Evolutionary conservation across 1,140 invertebrate species (phyloP).

Genomic region (Drosophila trapezifrons): DNA sequence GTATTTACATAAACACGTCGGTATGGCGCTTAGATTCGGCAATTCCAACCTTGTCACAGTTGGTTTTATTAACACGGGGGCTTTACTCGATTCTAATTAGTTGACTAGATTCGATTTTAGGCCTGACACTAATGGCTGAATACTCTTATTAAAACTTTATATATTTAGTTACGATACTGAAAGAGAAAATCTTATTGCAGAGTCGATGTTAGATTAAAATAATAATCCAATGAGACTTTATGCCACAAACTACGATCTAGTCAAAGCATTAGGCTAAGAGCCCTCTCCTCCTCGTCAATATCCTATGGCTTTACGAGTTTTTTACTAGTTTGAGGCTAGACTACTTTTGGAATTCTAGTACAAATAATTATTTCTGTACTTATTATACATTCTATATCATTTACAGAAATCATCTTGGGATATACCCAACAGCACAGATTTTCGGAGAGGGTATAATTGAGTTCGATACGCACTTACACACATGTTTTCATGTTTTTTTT

Average conservation of each 20-base stretch:
- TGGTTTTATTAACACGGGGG: constrained; percentile 15
- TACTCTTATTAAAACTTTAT: background rate
- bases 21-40: constrained; percentile 22
- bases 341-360: no score
- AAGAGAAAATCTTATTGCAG: no score
- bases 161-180: no score
- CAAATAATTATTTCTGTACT: no score
- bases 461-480: constrained; percentile 11
- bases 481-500: constrained; percentile 35
- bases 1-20: constrained; percentile 45
- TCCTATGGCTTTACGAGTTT: no score
- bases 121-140: background rate
- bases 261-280: no score
- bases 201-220: no score
- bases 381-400: background rate
- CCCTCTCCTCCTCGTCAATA: no score
- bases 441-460: constrained; percentile 16
- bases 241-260: no score
- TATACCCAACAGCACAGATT: background rate
- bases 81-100: constrained; percentile 25
- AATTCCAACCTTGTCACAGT: constrained; percentile 21
- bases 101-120: background rate
- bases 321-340: no score
- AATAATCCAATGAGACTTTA: no score
- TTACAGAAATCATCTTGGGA: background rate